A percentile compares a stretch with the other conserved stretches of the same genome.
Conservation (phyloP, 2,888 invertebrate genomes). For the Apotomis turbidana region DNA sequence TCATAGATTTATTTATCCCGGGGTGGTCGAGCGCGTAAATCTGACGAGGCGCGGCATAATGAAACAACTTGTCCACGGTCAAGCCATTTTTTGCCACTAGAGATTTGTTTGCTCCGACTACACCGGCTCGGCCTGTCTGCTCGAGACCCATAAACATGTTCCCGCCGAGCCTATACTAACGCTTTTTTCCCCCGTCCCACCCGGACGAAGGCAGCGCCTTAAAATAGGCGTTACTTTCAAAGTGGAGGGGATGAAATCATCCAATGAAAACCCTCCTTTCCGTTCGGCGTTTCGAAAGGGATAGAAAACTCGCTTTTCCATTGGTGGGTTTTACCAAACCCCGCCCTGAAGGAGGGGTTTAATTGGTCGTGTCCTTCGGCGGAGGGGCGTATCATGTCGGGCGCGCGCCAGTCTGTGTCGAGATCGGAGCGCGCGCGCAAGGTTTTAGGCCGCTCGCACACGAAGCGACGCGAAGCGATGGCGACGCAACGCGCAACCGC, state of each 20-base stretch:
- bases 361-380: constrained; percentile 77
- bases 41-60: constrained; percentile 67
- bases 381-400: constrained; percentile 77
- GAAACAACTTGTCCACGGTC: constrained; percentile 79
- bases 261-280: constrained; percentile 64
- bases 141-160: constrained; percentile 83
- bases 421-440: constrained; percentile 73
- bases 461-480: constrained; percentile 69
- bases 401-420: constrained; percentile 80
- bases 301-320: constrained; percentile 61
- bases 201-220: constrained; percentile 62
- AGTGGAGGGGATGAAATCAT: constrained; percentile 60
- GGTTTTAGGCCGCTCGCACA: constrained; percentile 69
- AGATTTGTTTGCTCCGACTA: constrained; percentile 80
- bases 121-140: constrained; percentile 77
- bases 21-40: constrained; percentile 65
- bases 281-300: constrained; percentile 65
- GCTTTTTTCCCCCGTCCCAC: constrained; percentile 77
- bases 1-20: constrained; percentile 43
- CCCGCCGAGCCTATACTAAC: constrained; percentile 75
- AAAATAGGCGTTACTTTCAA: constrained; percentile 54
- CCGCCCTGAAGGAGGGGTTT: constrained; percentile 70
- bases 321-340: constrained; percentile 61
- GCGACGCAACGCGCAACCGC: constrained; percentile 78
- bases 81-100: constrained; percentile 81